These are phyloP conservation scores for Esox lucius DNA, from an alignment of 2,797 vertebrate genomes.

Conservation along the genomic window DNA sequence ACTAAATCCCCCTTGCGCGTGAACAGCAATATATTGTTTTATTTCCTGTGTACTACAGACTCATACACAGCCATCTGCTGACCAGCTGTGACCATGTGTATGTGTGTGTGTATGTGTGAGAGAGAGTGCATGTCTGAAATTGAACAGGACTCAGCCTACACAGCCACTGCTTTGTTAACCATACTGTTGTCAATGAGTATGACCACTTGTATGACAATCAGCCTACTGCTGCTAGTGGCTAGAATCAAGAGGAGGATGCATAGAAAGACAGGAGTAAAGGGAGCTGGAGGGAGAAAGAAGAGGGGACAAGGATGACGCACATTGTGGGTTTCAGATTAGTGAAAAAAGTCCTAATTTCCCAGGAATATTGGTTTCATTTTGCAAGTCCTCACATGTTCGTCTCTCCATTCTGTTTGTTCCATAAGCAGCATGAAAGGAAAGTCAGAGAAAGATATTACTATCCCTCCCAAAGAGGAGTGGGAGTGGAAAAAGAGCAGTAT, in stretches of 20 bases:
- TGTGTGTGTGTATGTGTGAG: neutral
- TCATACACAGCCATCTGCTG: slow-evolving; percentile 29
- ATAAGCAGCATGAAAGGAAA: slow-evolving; percentile 25
- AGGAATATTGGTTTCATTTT: slow-evolving; percentile 41
- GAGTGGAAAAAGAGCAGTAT: slow-evolving; percentile 32
- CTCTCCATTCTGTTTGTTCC: slow-evolving; percentile 19
- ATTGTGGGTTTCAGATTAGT: slow-evolving; percentile 5
- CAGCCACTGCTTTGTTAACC: slow-evolving; percentile 4
- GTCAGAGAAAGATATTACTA: neutral
- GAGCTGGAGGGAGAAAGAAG: neutral
- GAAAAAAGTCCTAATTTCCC: slow-evolving; percentile 14
- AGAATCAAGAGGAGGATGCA: neutral
- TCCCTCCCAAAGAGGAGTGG: neutral
- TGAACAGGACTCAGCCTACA: slow-evolving; percentile 7
- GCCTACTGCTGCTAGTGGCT: neutral
- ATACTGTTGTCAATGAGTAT: slow-evolving; percentile 7
- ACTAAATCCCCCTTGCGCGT: slow-evolving; percentile 14
- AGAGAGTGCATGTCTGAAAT: slow-evolving; percentile 6
- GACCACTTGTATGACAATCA: neutral
- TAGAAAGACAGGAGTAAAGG: neutral
- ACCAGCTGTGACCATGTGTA: slow-evolving; percentile 28
- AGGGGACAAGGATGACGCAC: neutral
- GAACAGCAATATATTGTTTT: slow-evolving; percentile 24
- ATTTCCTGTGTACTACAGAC: slow-evolving; percentile 15
- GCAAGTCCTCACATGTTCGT: slow-evolving; percentile 22